Base-by-base conservation (phyloP, 2,113 vertebrate species). In the Pleuronectes platessa region DNA sequence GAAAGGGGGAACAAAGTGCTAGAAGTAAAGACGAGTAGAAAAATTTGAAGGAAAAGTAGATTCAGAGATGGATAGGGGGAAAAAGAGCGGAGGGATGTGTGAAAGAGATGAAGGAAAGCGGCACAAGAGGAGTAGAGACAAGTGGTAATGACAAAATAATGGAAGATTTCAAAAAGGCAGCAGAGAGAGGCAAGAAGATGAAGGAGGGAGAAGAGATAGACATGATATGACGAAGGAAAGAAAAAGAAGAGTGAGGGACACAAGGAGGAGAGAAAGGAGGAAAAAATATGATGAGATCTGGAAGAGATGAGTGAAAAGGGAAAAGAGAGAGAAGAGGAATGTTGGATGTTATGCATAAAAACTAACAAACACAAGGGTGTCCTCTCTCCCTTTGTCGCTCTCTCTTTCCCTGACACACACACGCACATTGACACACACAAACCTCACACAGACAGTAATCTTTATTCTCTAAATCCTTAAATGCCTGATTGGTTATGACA, bases 401-500 rank as follows among this genome's bases (percentile, higher is more conserved):
- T 9, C 13, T 63, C 12, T 54, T 23, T 59, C 9, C 64, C 40
- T 23, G 26, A 12, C 21, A 37, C 45, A 21, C 58, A 37, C 18
- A n/a, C n/a, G 20, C 31, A 31, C 31, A 31, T 31, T 7, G 6
- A 31, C 7, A 31, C 31, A 31, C 31, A 31, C 31, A 31, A 31
- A 31, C 31, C 6, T 31, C 6, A 31, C 27, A 53, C 35, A 75
- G 15, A 69, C 76, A 61, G 24, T 62, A 79, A 87, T 79, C 82
- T 82, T 69, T 55, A 67, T 87, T 87, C 81, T 89, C 68, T 78
- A 83, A 88, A 77, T 71, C 84, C 75, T 68, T 13, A 82, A 89
- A 77, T 66, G 77, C 78, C 61, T 93, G 90, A 92, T 92, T 78
- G 88, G 79, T 82, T 85, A 73, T 88, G 86, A 92, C 86, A 88